A percentile compares a stretch with the other conserved stretches of the same genome.
phyloP scores from a whole-genome alignment of 2,113 vertebrate genomes.

The Psilopsiagon aurifrons region DNA sequence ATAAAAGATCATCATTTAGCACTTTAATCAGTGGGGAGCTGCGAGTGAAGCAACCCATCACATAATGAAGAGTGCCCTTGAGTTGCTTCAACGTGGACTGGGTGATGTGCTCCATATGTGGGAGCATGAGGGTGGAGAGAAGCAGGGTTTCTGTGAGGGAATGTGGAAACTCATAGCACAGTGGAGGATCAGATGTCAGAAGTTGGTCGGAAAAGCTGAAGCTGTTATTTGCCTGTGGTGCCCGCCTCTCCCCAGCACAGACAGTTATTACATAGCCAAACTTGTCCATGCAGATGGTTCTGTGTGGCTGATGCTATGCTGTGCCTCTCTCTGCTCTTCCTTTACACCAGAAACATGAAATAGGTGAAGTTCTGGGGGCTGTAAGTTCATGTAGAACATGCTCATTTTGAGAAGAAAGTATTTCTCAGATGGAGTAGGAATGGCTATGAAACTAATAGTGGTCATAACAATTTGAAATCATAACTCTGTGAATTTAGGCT shows the following conservation, averaged over 20 bases:
- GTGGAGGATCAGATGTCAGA: neutral
- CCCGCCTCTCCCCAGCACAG: neutral
- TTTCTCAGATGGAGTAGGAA: neutral
- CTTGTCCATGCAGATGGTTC: neutral
- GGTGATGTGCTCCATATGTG: neutral
- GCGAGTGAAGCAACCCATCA: neutral
- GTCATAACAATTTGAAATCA: neutral
- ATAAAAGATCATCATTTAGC: neutral
- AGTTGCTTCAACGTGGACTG: neutral
- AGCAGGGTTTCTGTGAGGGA: neutral
- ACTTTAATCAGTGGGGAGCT: neutral
- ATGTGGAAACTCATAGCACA: rapidly evolving
- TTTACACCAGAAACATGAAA: neutral
- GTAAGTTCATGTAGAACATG: neutral
- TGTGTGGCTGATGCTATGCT: neutral
- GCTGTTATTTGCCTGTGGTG: neutral
- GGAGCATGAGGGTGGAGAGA: neutral
- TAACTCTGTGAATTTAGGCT: neutral
- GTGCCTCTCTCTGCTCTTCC: neutral
- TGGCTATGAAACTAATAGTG: neutral
- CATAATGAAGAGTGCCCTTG: neutral
- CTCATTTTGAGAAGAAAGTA: neutral
- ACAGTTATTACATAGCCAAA: neutral
- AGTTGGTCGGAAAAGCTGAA: neutral
- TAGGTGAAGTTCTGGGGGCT: neutral